Percentiles rank a stretch among this genome's conserved stretches.
Evolutionary conservation across 2,113 vertebrate genomes (phyloP).

Genomic region (Uria aalge): DNA sequence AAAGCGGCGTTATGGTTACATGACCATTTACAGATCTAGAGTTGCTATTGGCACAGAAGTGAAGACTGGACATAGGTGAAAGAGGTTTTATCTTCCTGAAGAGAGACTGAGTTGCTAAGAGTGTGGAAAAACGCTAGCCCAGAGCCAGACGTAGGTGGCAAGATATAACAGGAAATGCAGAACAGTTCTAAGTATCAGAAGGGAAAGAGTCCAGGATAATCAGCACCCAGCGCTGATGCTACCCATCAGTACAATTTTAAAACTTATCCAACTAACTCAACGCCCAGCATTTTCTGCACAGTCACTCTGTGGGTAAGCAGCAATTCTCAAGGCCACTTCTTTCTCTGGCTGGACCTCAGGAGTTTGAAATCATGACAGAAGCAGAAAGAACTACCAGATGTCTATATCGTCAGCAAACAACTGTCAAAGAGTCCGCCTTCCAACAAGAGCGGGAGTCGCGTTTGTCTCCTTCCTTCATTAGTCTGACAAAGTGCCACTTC

Average conservation of each 20-base stretch:
- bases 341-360: background rate
- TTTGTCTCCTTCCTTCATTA: background rate
- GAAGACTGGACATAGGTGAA: background rate
- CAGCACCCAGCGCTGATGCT: background rate
- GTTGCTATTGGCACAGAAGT: background rate
- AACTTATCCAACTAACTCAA: background rate
- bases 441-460: background rate
- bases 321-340: background rate
- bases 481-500: background rate
- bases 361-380: background rate
- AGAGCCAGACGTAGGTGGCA: background rate
- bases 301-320: background rate
- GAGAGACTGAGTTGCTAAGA: background rate
- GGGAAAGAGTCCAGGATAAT: background rate
- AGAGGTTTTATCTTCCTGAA: background rate
- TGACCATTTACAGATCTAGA: background rate
- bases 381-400: background rate
- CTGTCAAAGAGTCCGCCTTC: background rate
- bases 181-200: background rate
- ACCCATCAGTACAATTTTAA: background rate
- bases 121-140: accelerated
- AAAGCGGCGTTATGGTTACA: background rate
- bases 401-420: background rate
- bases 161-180: background rate
- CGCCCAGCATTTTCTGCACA: background rate